Conservation (phyloP, 2,797 vertebrate species). For the Helarctos malayanus region DNA sequence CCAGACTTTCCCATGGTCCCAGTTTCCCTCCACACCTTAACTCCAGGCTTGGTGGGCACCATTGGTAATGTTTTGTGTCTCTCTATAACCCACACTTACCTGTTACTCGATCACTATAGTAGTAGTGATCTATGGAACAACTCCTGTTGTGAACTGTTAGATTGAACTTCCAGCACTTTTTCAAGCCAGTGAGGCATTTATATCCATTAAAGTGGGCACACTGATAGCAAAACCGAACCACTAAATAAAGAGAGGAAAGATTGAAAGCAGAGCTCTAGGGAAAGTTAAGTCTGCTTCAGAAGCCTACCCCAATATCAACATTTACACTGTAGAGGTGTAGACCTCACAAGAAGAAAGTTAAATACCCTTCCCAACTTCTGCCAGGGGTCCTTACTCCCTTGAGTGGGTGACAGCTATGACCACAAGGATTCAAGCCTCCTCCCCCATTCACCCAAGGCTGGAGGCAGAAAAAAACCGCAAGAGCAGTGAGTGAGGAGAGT, state of each 20-base stretch:
- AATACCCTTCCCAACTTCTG: not conserved
- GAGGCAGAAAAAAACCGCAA: not conserved
- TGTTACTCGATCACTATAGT: accelerated
- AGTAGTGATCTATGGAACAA: constrained; percentile 64
- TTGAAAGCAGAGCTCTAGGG: not conserved
- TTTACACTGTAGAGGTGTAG: not conserved
- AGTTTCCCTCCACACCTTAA: not conserved
- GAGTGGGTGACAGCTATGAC: not conserved
- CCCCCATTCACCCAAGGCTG: not conserved
- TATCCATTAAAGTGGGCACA: not conserved
- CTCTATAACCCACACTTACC: constrained; percentile 21
- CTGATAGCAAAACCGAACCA: not conserved
- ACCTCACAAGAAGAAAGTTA: not conserved
- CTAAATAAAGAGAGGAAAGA: constrained; percentile 25
- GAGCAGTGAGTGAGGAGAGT: not conserved
- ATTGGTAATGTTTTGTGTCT: not conserved
- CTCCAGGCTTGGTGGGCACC: not conserved
- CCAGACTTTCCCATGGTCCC: not conserved
- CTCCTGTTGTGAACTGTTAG: accelerated
- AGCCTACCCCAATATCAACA: not conserved
- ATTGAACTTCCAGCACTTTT: constrained; percentile 61
- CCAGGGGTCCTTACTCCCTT: not conserved
- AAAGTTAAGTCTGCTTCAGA: not conserved
- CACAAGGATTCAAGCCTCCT: not conserved
- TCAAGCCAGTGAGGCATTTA: accelerated